phyloP scores from a whole-genome alignment of 2,113 vertebrate species.

The Myrmecophaga tridactyla region DNA sequence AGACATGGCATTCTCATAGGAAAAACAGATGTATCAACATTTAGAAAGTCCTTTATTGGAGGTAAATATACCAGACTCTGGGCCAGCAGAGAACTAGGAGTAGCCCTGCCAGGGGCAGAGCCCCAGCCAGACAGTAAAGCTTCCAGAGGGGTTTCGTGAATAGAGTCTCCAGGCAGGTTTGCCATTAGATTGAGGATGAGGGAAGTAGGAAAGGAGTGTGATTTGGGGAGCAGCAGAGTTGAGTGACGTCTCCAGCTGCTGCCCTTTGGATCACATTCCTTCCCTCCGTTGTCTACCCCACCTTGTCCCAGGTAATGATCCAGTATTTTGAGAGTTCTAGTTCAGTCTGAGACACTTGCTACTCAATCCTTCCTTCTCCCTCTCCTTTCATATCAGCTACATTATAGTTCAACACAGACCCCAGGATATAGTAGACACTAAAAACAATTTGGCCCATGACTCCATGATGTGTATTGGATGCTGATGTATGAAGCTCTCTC shows the following conservation, averaged over 20 bases:
- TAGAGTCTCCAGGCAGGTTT: background rate
- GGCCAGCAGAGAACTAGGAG: background rate
- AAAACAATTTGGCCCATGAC: background rate
- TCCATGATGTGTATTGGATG: background rate
- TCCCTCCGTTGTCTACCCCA: accelerated
- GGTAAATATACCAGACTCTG: background rate
- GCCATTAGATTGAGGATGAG: background rate
- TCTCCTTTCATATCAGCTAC: background rate
- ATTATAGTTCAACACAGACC: background rate
- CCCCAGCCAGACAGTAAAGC: background rate
- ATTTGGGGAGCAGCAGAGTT: background rate
- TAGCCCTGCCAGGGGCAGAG: background rate
- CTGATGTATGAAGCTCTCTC: background rate
- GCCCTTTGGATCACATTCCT: background rate
- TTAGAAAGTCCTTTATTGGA: background rate
- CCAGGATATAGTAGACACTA: background rate
- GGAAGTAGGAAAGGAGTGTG: too few relatives aligned
- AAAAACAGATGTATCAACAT: background rate
- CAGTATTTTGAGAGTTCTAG: background rate
- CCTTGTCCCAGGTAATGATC: too few relatives aligned
- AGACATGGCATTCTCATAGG: background rate
- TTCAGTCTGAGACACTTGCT: background rate
- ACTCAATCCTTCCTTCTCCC: background rate
- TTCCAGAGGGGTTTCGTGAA: background rate
- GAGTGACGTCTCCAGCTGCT: background rate